Evolutionary conservation across 1,140 invertebrate species (phyloP), one percentile per base, ranked within the genome.

Genomic region (Hylaeus anthracinus): DNA sequence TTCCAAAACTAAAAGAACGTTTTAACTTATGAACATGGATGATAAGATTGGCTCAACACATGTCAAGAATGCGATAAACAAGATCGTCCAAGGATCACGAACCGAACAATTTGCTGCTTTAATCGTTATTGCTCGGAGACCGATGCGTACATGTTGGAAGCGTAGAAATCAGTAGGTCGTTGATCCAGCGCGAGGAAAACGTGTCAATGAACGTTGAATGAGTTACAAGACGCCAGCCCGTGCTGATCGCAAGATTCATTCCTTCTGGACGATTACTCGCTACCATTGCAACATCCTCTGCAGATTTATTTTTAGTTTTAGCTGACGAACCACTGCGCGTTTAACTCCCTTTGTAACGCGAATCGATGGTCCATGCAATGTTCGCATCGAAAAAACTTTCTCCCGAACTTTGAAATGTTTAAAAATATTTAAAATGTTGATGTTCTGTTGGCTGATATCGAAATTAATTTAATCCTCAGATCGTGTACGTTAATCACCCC

Each of bases 121-220:
- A 43, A 78, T 61, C 43, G 15, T 61, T 43, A 61, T 43, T 71
- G 51, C 43, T 12, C 76, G 45, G 43, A 37, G 15, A 5, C 15
- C 37, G 6, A 63, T 72, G 26, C 12, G 69, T 41, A 41, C 61
- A 43, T 45, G 48, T 64, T 64, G 26, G 51, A 45, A 56, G 77
- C 77, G 60, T n/a, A 72, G 76, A 72, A 79, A 72, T 79, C 67
- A 73, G 55, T 78, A 78, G 77, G 70, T 72, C 77, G 70, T 79
- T 79, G 70, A 72, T 79, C 77, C 60, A 65, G 61, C 77, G 43
- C 8, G 51, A 79, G 72, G 70, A 56, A 79, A 79, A 79, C 70
- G 77, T 79, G 77, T 72, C 77, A 79, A 72, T 55, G 77, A 72
- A 79, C 69, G 77, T 79, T 65, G 70, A 79, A 70, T 73, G 70